These are phyloP conservation scores for Chloroceryle inda DNA, from an alignment of 2,797 vertebrate species.

Conservation along the genomic window DNA sequence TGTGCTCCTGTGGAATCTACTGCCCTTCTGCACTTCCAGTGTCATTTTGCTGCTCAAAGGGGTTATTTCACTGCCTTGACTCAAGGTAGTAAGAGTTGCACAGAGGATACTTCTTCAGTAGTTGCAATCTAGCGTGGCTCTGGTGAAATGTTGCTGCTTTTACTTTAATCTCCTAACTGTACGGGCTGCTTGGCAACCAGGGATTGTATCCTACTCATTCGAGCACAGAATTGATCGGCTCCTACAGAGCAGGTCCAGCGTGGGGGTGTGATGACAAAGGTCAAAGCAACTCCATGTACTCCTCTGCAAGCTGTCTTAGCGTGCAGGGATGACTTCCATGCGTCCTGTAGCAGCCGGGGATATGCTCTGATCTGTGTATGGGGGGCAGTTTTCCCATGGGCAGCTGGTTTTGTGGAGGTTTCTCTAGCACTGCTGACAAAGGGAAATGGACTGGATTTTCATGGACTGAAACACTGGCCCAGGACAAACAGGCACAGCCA, in stretches of 20 bases:
- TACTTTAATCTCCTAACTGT: neutral
- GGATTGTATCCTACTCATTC: neutral
- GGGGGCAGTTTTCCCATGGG: neutral
- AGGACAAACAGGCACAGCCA: neutral
- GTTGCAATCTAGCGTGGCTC: neutral
- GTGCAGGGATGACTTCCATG: neutral
- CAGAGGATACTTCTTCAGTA: neutral
- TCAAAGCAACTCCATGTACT: neutral
- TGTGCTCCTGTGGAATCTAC: neutral
- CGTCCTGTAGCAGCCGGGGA: neutral
- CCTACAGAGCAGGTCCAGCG: neutral
- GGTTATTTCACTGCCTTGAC: neutral
- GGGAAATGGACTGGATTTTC: neutral
- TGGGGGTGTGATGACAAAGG: neutral
- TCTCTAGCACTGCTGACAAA: neutral
- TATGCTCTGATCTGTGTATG: neutral
- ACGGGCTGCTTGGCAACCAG: neutral
- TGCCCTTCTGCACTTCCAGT: neutral
- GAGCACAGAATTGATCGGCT: neutral
- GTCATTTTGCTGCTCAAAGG: neutral
- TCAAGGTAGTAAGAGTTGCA: neutral
- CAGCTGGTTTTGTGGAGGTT: neutral
- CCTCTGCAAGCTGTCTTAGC: neutral
- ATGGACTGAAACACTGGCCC: neutral
- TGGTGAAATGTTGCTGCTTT: neutral